A percentile compares a stretch with the other conserved stretches of the same genome.
phyloP scores from a whole-genome alignment of 2,797 vertebrate genomes.

The Semotilus atromaculatus region DNA sequence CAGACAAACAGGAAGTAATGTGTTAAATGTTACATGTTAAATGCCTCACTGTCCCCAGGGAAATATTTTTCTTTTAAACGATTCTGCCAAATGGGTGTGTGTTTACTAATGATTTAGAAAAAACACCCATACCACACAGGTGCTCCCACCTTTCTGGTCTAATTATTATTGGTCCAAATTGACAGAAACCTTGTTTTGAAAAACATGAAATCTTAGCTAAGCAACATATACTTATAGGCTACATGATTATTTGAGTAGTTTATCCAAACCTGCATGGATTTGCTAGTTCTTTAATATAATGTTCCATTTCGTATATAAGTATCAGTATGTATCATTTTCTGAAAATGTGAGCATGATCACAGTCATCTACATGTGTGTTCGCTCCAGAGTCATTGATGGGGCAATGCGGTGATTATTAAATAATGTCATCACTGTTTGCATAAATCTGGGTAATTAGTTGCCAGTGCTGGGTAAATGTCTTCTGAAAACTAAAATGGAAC shows the following conservation, averaged over 20 bases:
- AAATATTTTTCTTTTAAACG: too few relatives aligned
- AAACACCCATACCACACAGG: neutral
- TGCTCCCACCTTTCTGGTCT: neutral
- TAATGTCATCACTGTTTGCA: neutral
- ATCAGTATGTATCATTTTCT: too few relatives aligned
- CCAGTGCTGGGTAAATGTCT: neutral
- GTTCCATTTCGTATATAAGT: neutral
- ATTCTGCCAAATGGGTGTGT: neutral
- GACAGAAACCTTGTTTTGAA: neutral
- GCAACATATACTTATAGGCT: too few relatives aligned
- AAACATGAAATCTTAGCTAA: too few relatives aligned
- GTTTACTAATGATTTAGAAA: too few relatives aligned
- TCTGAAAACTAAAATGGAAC: neutral
- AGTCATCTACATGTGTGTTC: conserved; percentile 17
- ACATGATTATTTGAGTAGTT: too few relatives aligned
- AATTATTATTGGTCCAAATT: neutral
- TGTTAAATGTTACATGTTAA: neutral
- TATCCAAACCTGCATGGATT: too few relatives aligned
- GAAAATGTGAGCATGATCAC: too few relatives aligned
- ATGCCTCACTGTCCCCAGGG: neutral
- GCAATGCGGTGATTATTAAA: neutral
- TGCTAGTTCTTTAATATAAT: neutral
- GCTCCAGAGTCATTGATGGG: neutral
- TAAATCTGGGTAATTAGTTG: neutral
- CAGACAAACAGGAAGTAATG: neutral